A percentile compares a stretch with the other conserved stretches of the same genome.
These are phyloP conservation scores for Papilio demoleus DNA, from an alignment of 2,888 invertebrate genomes.

Conservation along the genomic window DNA sequence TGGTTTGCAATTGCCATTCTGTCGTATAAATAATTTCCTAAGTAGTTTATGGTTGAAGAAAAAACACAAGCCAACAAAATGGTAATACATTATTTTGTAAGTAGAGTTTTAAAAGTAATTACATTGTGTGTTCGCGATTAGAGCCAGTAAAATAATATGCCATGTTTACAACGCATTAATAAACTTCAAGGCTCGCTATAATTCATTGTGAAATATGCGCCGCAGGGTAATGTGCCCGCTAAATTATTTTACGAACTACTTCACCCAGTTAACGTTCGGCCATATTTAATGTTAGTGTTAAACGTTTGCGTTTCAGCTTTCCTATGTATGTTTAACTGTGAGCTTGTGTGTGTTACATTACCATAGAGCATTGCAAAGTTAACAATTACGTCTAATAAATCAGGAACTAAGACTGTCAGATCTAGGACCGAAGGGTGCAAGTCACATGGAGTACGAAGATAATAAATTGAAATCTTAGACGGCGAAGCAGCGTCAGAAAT, in stretches of 20 bases:
- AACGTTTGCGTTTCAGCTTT: conserved; percentile 25
- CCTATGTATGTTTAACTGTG: background rate
- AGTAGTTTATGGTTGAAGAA: background rate
- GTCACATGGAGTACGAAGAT: conserved; percentile 1
- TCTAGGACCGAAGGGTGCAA: background rate
- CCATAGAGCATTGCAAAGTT: background rate
- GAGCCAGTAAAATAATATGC: conserved; percentile 41
- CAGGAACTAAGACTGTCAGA: background rate
- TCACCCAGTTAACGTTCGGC: conserved; percentile 38
- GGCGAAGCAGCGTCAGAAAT: conserved; percentile 21
- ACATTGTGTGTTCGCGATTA: conserved; percentile 37
- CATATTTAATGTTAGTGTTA: conserved; percentile 24
- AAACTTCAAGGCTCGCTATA: conserved; percentile 41
- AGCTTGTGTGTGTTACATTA: background rate
- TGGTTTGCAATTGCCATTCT: background rate
- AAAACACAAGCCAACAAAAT: conserved; percentile 17
- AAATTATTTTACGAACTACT: conserved; percentile 39
- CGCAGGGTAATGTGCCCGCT: conserved; percentile 29
- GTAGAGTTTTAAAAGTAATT: conserved; percentile 38
- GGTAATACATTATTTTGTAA: conserved; percentile 35
- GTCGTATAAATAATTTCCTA: conserved; percentile 11
- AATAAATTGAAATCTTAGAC: conserved; percentile 27
- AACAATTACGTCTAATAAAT: background rate
- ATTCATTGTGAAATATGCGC: conserved; percentile 39
- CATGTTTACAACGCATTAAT: conserved; percentile 41